Conservation (phyloP, 2,888 invertebrate species). For the Pycnomerus fuliginosus region DNA sequence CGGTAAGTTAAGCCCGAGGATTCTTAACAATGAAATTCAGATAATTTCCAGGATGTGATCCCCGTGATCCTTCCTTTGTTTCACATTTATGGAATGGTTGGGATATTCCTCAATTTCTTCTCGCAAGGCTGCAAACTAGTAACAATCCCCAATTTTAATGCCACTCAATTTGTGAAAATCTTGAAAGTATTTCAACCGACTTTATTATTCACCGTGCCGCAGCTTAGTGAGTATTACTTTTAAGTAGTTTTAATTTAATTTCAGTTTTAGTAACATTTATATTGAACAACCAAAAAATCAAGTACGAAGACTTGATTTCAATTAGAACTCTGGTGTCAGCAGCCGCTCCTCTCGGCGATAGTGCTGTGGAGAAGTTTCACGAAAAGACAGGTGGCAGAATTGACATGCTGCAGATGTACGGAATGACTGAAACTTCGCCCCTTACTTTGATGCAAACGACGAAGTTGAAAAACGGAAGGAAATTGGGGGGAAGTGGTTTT, state of each 20-base stretch:
- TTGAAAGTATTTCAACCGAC: conserved; percentile 31
- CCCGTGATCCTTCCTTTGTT: conserved; percentile 54
- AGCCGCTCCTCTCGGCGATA: conserved; percentile 54
- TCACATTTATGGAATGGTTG: conserved; percentile 57
- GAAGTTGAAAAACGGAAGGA: conserved; percentile 29
- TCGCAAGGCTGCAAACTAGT: conserved; percentile 51
- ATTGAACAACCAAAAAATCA: conserved; percentile 47
- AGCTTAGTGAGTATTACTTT: conserved; percentile 50
- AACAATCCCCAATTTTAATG: conserved; percentile 47
- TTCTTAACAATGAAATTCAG: conserved; percentile 7
- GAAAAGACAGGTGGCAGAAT: conserved; percentile 33
- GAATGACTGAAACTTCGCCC: conserved; percentile 71
- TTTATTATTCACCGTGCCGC: conserved; percentile 57
- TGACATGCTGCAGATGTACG: conserved; percentile 52
- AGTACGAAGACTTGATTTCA: conserved; percentile 51
- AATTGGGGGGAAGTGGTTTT: conserved; percentile 55
- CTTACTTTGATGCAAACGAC: conserved; percentile 48
- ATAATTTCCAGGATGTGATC: conserved; percentile 40
- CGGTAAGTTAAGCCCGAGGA: conserved; percentile 5
- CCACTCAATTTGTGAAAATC: conserved; percentile 28
- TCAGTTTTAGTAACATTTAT: conserved; percentile 32
- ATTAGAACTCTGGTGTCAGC: conserved; percentile 53
- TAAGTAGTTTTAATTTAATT: background rate
- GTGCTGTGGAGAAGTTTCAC: conserved; percentile 43
- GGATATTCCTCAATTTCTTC: conserved; percentile 49